A percentile compares a stretch with the other conserved stretches of the same genome.
These are phyloP conservation scores for Eulemur macaco DNA, from an alignment of 2,113 vertebrate species.

Conservation along the genomic window DNA sequence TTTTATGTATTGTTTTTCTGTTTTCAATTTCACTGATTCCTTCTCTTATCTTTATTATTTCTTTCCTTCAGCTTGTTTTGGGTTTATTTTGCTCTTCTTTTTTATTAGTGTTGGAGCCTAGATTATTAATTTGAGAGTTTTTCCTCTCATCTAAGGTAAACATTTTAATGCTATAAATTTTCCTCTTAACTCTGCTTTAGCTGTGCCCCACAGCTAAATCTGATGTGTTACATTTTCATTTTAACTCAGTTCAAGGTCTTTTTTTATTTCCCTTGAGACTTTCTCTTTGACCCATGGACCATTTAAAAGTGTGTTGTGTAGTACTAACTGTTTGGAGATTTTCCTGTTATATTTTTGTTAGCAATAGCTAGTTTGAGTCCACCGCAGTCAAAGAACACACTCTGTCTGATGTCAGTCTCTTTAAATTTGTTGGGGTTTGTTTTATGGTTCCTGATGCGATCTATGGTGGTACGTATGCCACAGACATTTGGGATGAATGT, in stretches of 20 bases:
- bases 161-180: background rate
- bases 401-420: background rate
- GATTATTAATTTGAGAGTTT: background rate
- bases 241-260: background rate
- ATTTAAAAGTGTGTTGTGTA: background rate
- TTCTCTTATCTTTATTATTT: background rate
- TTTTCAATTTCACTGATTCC: background rate
- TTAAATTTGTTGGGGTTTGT: background rate
- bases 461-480: no score
- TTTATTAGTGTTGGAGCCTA: background rate
- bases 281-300: background rate
- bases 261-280: background rate
- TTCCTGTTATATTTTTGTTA: background rate
- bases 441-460: background rate
- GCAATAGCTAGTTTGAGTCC: background rate
- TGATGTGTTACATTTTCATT: background rate
- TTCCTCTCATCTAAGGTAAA: background rate
- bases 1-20: background rate
- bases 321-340: background rate
- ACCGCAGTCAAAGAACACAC: background rate
- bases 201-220: background rate
- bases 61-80: background rate
- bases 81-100: background rate
- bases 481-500: accelerated
- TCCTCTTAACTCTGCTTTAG: background rate